phyloP scores from a whole-genome alignment of 2,113 vertebrate species.

The Acanthisitta chloris region DNA sequence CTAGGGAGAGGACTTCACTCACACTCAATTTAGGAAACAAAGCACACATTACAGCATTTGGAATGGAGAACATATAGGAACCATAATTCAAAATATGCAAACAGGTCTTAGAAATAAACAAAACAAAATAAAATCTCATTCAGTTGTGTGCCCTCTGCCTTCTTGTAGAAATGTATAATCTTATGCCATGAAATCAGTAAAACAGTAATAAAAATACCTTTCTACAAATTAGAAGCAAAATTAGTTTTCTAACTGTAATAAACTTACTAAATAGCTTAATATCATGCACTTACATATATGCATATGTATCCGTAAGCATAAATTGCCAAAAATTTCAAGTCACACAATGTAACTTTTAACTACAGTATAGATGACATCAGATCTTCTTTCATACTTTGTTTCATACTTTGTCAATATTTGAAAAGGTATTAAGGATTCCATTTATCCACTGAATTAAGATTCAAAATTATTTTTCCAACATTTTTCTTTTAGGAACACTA shows the following conservation, averaged over 20 bases:
- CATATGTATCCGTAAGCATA: neutral
- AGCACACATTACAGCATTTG: neutral
- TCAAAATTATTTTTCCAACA: neutral
- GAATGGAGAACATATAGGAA: neutral
- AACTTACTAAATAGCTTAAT: neutral
- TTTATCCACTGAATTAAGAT: neutral
- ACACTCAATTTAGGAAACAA: neutral
- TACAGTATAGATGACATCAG: neutral
- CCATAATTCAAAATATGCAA: neutral
- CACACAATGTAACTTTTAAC: neutral
- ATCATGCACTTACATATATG: neutral
- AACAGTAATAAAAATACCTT: neutral
- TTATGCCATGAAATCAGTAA: neutral
- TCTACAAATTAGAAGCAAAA: neutral
- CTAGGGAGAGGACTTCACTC: neutral
- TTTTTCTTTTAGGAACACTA: neutral
- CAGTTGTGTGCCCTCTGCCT: neutral
- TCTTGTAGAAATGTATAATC: neutral
- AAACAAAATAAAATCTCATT: neutral
- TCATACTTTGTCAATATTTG: neutral
- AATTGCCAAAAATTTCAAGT: neutral
- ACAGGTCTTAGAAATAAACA: neutral
- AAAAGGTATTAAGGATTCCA: neutral
- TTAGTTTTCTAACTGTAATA: neutral
- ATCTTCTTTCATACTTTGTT: neutral